Percentiles rank a stretch among this genome's conserved stretches.
These are phyloP conservation scores for Idaea biselata DNA, from an alignment of 2,888 invertebrate genomes.

Conservation along the genomic window DNA sequence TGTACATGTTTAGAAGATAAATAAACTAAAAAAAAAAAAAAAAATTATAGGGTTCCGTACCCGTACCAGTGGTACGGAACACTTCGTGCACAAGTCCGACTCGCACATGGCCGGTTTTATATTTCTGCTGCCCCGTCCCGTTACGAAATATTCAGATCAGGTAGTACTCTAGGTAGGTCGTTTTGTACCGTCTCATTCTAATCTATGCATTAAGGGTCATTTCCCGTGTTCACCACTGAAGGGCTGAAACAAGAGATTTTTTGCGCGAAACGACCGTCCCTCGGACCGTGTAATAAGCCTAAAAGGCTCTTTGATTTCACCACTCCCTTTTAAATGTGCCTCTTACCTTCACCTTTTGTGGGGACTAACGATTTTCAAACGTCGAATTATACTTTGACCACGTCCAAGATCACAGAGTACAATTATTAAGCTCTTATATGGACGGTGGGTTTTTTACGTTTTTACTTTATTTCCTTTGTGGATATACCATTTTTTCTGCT, in stretches of 20 bases:
- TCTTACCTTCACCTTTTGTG: constrained; percentile 61
- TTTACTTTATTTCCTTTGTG: constrained; percentile 21
- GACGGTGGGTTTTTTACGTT: constrained; percentile 33
- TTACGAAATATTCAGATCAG: background rate
- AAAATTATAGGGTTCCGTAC: too few relatives aligned
- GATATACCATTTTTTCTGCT: constrained; percentile 17
- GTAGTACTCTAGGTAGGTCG: background rate
- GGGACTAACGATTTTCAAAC: constrained; percentile 50
- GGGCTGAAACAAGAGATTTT: constrained; percentile 39
- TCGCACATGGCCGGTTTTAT: too few relatives aligned
- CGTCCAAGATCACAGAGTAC: constrained; percentile 21
- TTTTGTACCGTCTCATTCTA: constrained; percentile 5
- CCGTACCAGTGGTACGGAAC: too few relatives aligned
- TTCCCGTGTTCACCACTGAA: constrained; percentile 5
- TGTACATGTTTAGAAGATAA: too few relatives aligned
- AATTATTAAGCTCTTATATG: constrained; percentile 45
- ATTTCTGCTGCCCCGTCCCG: background rate
- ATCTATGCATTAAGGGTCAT: constrained; percentile 19
- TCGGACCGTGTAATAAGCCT: constrained; percentile 66
- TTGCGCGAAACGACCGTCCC: constrained; percentile 27
- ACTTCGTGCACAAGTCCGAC: too few relatives aligned
- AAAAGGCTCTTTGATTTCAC: constrained; percentile 66
- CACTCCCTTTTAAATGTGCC: constrained; percentile 57
- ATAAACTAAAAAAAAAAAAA: too few relatives aligned
- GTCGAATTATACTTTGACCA: constrained; percentile 52